A percentile compares a stretch with the other conserved stretches of the same genome.
phyloP scores from a whole-genome alignment of 1,140 invertebrate genomes.

The Drosophila pachea region DNA sequence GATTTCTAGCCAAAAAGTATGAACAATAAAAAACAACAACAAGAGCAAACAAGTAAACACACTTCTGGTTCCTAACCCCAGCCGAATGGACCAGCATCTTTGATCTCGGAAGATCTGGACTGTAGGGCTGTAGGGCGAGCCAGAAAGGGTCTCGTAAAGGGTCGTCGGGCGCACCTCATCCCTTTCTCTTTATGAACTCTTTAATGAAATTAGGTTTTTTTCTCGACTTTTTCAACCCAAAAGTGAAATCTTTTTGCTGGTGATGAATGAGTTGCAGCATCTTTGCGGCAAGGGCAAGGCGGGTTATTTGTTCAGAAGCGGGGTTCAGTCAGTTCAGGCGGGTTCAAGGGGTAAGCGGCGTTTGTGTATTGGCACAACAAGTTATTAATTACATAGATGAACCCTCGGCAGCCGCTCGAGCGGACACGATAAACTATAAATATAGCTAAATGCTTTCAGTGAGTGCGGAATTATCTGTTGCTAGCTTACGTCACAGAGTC shows the following conservation, averaged over 20 bases:
- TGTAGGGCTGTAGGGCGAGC: too few species aligned
- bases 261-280: slow-evolving; percentile 45
- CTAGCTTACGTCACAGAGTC: slow-evolving; percentile 53
- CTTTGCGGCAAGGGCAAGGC: slow-evolving; percentile 35
- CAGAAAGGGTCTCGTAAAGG: slow-evolving; percentile 5
- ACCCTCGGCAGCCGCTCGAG: not conserved
- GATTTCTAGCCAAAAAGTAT: slow-evolving; percentile 39
- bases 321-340: slow-evolving; percentile 5
- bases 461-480: slow-evolving; percentile 45
- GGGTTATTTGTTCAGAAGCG: slow-evolving; percentile 13
- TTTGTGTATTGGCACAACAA: slow-evolving; percentile 63
- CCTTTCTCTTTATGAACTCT: slow-evolving; percentile 60
- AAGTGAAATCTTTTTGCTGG: slow-evolving; percentile 13
- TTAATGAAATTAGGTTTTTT: slow-evolving; percentile 61
- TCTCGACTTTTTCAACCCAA: slow-evolving; percentile 52
- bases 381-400: slow-evolving; percentile 56
- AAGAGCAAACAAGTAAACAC: slow-evolving; percentile 27
- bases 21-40: too few species aligned
- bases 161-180: slow-evolving; percentile 39
- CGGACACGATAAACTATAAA: slow-evolving; percentile 32
- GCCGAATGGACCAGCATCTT: slow-evolving; percentile 45
- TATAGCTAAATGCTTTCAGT: slow-evolving; percentile 55
- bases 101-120: slow-evolving; percentile 46
- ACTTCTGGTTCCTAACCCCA: slow-evolving; percentile 42
- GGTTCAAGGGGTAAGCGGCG: slow-evolving; percentile 41